Base-by-base conservation (phyloP, 1,140 invertebrate genomes). In the Sesamia nonagrioides region DNA sequence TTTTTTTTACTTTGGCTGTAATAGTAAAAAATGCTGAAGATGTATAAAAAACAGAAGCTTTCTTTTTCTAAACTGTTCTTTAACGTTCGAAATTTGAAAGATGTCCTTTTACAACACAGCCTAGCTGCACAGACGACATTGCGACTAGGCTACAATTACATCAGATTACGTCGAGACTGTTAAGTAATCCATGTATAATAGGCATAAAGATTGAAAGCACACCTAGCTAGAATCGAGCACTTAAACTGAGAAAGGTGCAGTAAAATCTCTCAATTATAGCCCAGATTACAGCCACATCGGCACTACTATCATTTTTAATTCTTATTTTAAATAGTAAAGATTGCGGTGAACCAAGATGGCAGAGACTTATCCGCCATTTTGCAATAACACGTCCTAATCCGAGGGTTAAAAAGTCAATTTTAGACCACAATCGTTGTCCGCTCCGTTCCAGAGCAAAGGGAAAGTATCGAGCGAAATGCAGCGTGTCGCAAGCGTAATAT, bases 231-330 rank as follows among this genome's bases (percentile, higher is more conserved):
- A n/a, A n/a, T n/a, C n/a, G n/a, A n/a, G n/a, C n/a, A n/a, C n/a
- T n/a, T n/a, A 42, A 42, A 9, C 40, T 42, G 7, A 56, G 52
- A 8, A 4, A 7, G 18, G 18, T 33, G 13, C 8, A 6, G 56
- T 35, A 33, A 58, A 58, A 58, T 58, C 56, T 58, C 56, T 15
- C 18, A 56, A 56, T 56, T 21, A 56, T 27, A 56, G 18, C 6
- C 18, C 6, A 17, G 18, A 56, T 56, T 56, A 56, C 17, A 21
- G 56, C 5, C 27, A 58, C 17, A 58, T 27, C 56, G 8, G 9
- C 0, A 27, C 52, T 33, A 58, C 56, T 58, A 33, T 58, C 27
- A 18, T 18, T 58, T 56, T 58, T 58, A 58, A 58, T 58, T 27
- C 56, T 5, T 15, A 60, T 2, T 33, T 60, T 13, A 60, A 60